phyloP scores from a whole-genome alignment of 2,113 vertebrate genomes.

The Cyanoramphus novaezelandiae region DNA sequence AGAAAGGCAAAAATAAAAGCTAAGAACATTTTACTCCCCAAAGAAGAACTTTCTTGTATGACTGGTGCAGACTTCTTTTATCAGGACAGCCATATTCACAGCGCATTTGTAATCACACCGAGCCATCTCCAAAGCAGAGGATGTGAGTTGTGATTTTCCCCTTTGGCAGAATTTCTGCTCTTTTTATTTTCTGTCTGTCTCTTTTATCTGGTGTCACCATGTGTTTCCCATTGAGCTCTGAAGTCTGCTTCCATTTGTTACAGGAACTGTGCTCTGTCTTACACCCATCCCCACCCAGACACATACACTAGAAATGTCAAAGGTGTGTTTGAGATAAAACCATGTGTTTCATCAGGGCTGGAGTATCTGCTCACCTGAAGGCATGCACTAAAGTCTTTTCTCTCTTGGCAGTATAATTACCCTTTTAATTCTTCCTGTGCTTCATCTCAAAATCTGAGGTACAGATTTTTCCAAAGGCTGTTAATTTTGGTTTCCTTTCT shows the following conservation, averaged over 20 bases:
- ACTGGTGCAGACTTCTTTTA: not conserved
- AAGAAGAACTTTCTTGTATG: not conserved
- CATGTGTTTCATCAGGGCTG: not conserved
- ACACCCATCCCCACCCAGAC: slow-evolving; percentile 33
- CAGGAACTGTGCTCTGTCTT: slow-evolving; percentile 28
- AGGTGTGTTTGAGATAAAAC: slow-evolving; percentile 33
- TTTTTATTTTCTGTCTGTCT: slow-evolving; percentile 35
- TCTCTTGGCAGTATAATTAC: slow-evolving; percentile 12
- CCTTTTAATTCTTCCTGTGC: slow-evolving; percentile 24
- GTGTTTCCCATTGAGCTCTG: not conserved
- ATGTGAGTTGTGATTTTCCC: not conserved
- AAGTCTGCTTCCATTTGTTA: slow-evolving; percentile 18
- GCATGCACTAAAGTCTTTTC: slow-evolving; percentile 9
- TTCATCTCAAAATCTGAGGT: slow-evolving; percentile 20
- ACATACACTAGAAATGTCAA: slow-evolving; percentile 42
- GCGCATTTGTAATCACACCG: not conserved
- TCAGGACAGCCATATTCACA: not conserved
- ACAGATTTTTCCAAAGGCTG: not conserved
- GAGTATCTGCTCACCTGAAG: slow-evolving; percentile 27
- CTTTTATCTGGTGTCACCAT: slow-evolving; percentile 38
- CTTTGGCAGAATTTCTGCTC: slow-evolving; percentile 53
- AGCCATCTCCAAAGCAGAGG: slow-evolving; percentile 35
- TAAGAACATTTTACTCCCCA: not conserved
- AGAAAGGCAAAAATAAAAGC: not conserved
- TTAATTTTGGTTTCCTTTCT: not conserved